Conservation (phyloP, 2,888 invertebrate species). For the Spilarctia lutea region DNA sequence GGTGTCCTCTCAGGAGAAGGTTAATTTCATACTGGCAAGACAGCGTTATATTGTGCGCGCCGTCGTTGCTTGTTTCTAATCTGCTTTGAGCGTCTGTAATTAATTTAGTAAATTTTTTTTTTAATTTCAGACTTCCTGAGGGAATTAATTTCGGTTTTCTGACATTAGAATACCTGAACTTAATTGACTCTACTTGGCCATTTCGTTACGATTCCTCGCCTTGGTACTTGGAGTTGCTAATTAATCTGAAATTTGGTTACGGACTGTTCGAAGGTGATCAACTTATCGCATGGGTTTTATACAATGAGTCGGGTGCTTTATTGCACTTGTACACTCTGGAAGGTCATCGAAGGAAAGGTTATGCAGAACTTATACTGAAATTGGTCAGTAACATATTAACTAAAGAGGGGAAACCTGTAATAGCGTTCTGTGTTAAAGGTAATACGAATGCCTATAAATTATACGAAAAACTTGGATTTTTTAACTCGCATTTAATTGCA, state of each 20-base stretch:
- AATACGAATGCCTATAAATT: conserved; percentile 57
- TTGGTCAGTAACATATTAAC: conserved; percentile 56
- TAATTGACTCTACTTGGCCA: conserved; percentile 61
- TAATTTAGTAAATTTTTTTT: neutral
- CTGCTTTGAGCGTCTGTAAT: too few species aligned
- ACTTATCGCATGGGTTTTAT: conserved; percentile 59
- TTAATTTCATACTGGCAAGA: too few species aligned
- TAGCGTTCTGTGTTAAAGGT: conserved; percentile 55
- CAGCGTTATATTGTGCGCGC: too few species aligned
- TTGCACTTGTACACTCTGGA: conserved; percentile 64
- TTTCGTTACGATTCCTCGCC: conserved; percentile 52
- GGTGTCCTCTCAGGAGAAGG: too few species aligned
- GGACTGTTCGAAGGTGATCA: conserved; percentile 57
- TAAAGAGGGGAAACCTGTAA: conserved; percentile 51
- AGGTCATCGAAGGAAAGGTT: conserved; percentile 63
- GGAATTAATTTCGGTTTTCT: conserved; percentile 50
- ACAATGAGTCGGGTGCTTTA: conserved; percentile 62
- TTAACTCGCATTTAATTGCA: conserved; percentile 33
- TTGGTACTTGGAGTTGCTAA: conserved; percentile 56
- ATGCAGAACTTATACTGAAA: conserved; percentile 60
- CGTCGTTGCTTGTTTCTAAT: too few species aligned
- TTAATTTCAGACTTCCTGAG: conserved; percentile 24
- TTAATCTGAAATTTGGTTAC: conserved; percentile 57
- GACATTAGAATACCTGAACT: conserved; percentile 48
- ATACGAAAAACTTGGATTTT: conserved; percentile 61